Evolutionary conservation across 2,797 vertebrate species (phyloP), one percentile per base, ranked within the genome.

Genomic region (Pteropus rufus): DNA sequence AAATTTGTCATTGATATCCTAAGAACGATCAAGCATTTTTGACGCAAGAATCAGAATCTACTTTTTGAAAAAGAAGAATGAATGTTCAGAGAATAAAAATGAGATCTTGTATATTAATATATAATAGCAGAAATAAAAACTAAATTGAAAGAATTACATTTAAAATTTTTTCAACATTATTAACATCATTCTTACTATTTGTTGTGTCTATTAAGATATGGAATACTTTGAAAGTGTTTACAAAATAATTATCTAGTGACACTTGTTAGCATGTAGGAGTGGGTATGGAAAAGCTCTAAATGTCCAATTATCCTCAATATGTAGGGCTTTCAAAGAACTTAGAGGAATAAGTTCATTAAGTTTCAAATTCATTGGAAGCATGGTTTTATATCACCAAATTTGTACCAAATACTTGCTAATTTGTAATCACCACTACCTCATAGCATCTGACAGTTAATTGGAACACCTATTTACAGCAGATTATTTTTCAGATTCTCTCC

Each of bases 121-220:
- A 67, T n/a, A 81, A 86, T 26, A 84, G 69, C 36, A 91, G 36
- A 95, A 81, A 77, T 81, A 93, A 93, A 93, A 60, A 83, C 16
- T 72, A 19, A 95, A 93, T 73, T 60, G 18, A 95, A 87, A 46
- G 5, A 95, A 86, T 75, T 70, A 41, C 67, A n/a, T 80, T 82
- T 83, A 26, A 26, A 39, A 15, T 44, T 54, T 36, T 58, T 34
- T 89, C 36, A 85, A 36, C 24, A 73, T 80, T 89, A 58, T 60
- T 73, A 81, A 80, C 44, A 91, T 81, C 10, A 34, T 60, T n/a
- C 80, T 88, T 88, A 72, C 29, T 95, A 80, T 56, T 60, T 75
- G 12, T 24, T 36, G 3, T 41, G 7, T 89, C 65, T 81, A 34
- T 58, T 64, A 85, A 11, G 15, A n/a, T 79, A 88, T 65, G 44